Conservation (phyloP, 1,140 invertebrate species). For the Lordiphosa mommai region DNA sequence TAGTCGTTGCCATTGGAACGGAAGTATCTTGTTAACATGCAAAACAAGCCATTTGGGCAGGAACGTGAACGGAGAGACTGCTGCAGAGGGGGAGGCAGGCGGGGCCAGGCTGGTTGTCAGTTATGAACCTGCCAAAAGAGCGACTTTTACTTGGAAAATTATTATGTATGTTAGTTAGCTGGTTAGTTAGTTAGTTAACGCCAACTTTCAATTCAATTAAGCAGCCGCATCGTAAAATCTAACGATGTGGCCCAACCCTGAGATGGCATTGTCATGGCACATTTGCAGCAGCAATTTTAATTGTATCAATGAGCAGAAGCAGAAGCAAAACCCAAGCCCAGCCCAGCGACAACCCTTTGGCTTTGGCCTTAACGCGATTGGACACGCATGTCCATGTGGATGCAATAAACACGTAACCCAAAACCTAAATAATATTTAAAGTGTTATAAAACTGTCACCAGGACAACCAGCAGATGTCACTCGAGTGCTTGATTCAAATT, state of each 20-base stretch:
- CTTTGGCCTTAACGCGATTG: conserved; percentile 59
- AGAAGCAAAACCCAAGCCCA: neutral
- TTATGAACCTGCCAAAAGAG: conserved; percentile 19
- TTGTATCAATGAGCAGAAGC: conserved; percentile 52
- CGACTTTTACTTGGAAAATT: conserved; percentile 5
- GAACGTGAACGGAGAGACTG: neutral
- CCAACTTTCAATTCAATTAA: conserved; percentile 35
- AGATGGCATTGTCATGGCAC: conserved; percentile 66
- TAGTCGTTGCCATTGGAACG: conserved; percentile 48
- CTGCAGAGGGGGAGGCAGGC: neutral
- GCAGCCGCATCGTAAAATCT: conserved; percentile 69
- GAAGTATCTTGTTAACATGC: conserved; percentile 77
- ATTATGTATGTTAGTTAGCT: conserved; percentile 4
- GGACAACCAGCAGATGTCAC: conserved; percentile 66
- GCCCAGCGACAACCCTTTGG: conserved; percentile 44
- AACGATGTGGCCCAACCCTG: conserved; percentile 63
- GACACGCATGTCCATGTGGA: conserved; percentile 64
- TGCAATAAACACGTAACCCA: conserved; percentile 70
- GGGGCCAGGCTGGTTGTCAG: conserved; percentile 15
- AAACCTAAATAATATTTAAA: conserved; percentile 63
- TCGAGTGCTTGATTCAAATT: conserved; percentile 32
- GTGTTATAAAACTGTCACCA: conserved; percentile 73
- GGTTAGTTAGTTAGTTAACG: conserved; percentile 8
- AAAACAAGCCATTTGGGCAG: conserved; percentile 63
- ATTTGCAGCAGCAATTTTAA: conserved; percentile 70